phyloP scores from a whole-genome alignment of 2,113 vertebrate genomes.

The Tretioscincus oriximinensis region DNA sequence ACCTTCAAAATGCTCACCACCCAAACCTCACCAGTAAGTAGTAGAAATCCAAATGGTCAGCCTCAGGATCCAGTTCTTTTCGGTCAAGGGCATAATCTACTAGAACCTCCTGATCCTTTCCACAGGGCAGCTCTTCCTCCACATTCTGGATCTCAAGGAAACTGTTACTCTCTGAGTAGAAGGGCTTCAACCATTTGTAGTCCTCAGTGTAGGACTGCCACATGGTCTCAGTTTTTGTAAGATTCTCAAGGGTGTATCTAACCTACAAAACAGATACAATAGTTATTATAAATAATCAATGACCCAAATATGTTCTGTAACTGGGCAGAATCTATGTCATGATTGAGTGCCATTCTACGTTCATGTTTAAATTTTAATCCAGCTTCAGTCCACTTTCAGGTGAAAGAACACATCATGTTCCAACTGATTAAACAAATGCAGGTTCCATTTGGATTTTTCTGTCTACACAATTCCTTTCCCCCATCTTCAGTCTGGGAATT shows the following conservation, averaged over 20 bases:
- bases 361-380: too few species aligned
- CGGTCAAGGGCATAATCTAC: constrained; percentile 64
- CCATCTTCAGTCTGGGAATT: too few species aligned
- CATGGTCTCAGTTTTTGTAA: accelerated
- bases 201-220: neutral
- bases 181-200: constrained; percentile 60
- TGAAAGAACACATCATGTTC: too few species aligned
- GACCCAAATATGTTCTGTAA: neutral
- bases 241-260: neutral
- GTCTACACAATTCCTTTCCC: too few species aligned
- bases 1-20: too few species aligned
- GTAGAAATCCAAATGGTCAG: constrained; percentile 61
- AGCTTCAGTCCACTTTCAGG: too few species aligned
- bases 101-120: constrained; percentile 49
- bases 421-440: too few species aligned
- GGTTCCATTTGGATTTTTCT: too few species aligned
- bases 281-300: neutral
- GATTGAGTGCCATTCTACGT: too few species aligned
- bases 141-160: constrained; percentile 58
- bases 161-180: constrained; percentile 65
- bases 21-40: constrained; percentile 64
- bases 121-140: constrained; percentile 45
- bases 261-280: constrained; percentile 35
- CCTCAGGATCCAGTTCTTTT: constrained; percentile 39
- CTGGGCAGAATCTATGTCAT: too few species aligned